Evolutionary conservation across 1,140 invertebrate genomes (phyloP).

Genomic region (Polypedilum vanderplanki): DNA sequence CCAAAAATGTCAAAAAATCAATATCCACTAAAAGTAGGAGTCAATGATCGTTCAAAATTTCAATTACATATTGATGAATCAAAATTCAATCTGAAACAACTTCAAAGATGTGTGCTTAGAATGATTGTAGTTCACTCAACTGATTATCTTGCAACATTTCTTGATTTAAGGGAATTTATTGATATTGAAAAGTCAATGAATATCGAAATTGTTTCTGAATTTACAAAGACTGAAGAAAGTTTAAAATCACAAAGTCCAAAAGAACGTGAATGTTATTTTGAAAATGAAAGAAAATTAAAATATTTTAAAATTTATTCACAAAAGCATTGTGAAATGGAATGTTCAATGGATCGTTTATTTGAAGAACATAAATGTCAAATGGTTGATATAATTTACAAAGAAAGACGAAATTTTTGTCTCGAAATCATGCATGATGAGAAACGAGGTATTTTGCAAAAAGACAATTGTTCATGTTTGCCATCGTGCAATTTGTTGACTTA

Average conservation of each 20-base stretch:
- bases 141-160: not conserved
- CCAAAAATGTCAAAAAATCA: not conserved
- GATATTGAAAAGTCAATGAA: not conserved
- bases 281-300: constrained; percentile 51
- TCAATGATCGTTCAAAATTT: not conserved
- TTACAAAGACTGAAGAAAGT: not conserved
- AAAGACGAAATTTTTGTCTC: not conserved
- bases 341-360: constrained; percentile 52
- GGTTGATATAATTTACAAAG: not conserved
- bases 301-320: constrained; percentile 66
- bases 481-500: not conserved
- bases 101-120: not conserved
- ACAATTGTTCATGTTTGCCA: not conserved
- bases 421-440: not conserved
- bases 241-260: not conserved
- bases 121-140: not conserved
- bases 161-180: not conserved
- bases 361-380: not conserved
- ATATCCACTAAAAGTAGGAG: not conserved
- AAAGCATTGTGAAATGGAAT: constrained; percentile 67
- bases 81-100: not conserved
- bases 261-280: constrained; percentile 54
- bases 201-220: not conserved
- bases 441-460: not conserved
- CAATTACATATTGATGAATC: not conserved